These are phyloP conservation scores for Palaemon carinicauda DNA, from an alignment of 1,140 invertebrate species.

Conservation along the genomic window DNA sequence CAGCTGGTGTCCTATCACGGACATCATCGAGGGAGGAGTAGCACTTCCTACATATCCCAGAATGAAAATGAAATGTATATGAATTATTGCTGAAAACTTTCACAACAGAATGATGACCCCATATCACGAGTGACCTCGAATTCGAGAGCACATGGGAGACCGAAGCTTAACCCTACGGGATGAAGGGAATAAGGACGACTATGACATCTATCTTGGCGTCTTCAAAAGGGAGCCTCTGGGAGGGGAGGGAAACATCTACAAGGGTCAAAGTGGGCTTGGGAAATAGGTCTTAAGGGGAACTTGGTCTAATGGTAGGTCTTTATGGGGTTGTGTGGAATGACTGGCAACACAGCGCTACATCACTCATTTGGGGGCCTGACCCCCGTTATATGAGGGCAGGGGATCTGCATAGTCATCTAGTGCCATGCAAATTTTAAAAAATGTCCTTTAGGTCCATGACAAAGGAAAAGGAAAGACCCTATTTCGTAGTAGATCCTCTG, in stretches of 20 bases:
- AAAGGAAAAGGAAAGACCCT: too few relatives aligned
- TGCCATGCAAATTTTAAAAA: too few relatives aligned
- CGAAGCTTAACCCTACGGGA: conserved; percentile 47
- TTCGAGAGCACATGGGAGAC: neutral
- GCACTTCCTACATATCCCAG: too few relatives aligned
- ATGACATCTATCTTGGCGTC: conserved; percentile 31
- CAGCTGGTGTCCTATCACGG: too few relatives aligned
- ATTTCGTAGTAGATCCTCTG: too few relatives aligned
- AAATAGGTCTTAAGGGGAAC: neutral
- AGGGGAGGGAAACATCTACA: neutral
- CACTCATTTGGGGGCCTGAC: neutral
- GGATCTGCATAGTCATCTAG: too few relatives aligned
- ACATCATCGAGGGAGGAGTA: neutral
- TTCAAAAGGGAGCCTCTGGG: neutral
- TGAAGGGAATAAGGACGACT: neutral
- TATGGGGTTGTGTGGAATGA: conserved; percentile 38
- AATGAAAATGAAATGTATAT: neutral
- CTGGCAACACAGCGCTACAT: conserved; percentile 34
- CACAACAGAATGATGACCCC: conserved; percentile 23
- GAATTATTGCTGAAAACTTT: conserved; percentile 49
- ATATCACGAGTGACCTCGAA: conserved; percentile 24
- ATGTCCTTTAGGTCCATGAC: too few relatives aligned
- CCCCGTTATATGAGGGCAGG: too few relatives aligned
- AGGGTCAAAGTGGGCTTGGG: neutral
- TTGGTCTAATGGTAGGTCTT: neutral